These are phyloP conservation scores for Squalus acanthias DNA, from an alignment of 2,797 vertebrate species.

Conservation along the genomic window DNA sequence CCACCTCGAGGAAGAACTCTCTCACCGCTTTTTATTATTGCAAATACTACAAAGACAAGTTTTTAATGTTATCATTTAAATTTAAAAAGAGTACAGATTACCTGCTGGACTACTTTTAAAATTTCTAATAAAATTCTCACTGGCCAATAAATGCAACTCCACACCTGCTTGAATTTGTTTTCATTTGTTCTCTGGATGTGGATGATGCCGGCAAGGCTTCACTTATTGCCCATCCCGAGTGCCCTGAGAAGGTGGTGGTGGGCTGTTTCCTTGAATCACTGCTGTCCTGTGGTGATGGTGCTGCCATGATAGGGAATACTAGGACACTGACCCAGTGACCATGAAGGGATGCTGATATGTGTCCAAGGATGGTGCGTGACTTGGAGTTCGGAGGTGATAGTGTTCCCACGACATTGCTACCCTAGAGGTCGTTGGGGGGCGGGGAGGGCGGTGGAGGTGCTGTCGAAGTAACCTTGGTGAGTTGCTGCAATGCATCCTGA, in stretches of 20 bases:
- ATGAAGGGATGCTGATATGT: neutral
- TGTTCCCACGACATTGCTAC: neutral
- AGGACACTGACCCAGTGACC: neutral
- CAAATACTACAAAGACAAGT: neutral
- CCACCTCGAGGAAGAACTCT: neutral
- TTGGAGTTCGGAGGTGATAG: neutral
- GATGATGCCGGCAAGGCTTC: neutral
- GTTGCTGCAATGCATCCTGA: neutral
- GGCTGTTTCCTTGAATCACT: neutral
- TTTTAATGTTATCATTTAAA: neutral
- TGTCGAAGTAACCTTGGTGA: neutral
- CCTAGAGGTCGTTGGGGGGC: no score
- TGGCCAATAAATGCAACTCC: neutral
- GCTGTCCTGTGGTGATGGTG: neutral
- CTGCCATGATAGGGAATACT: neutral
- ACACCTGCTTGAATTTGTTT: neutral
- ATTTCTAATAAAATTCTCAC: neutral
- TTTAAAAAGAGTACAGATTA: neutral
- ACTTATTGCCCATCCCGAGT: neutral
- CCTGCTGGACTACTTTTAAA: neutral
- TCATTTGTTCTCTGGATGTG: neutral
- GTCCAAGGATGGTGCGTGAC: neutral
- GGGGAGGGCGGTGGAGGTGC: no score
- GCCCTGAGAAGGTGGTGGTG: neutral
- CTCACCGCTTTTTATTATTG: neutral